A percentile compares a stretch with the other conserved stretches of the same genome.
These are phyloP conservation scores for Hyalella azteca DNA, from an alignment of 2,888 invertebrate species.

Conservation along the genomic window DNA sequence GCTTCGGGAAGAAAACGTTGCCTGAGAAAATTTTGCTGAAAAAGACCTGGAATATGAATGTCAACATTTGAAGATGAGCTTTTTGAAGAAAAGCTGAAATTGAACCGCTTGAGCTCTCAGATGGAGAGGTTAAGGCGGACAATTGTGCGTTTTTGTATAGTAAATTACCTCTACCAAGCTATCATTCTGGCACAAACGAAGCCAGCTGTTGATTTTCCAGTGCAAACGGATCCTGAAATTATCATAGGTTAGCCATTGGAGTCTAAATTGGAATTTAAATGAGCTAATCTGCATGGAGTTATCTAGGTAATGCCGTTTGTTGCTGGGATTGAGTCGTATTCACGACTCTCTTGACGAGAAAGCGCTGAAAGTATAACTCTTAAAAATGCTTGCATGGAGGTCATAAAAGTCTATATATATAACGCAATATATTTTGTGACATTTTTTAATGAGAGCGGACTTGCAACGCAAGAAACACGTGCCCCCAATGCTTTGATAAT, in stretches of 20 bases:
- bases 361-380: too few relatives aligned
- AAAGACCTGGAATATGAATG: too few relatives aligned
- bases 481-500: too few relatives aligned
- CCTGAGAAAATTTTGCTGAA: too few relatives aligned
- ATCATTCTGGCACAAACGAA: conserved; percentile 12
- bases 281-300: neutral
- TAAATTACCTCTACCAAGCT: neutral
- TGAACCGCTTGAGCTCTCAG: neutral
- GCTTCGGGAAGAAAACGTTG: too few relatives aligned
- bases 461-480: too few relatives aligned
- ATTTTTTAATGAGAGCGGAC: too few relatives aligned
- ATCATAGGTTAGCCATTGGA: conserved; percentile 12
- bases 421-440: too few relatives aligned
- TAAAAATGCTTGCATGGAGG: too few relatives aligned
- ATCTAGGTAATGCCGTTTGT: neutral
- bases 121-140: neutral
- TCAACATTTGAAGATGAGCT: neutral
- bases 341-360: neutral
- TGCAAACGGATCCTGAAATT: neutral
- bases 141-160: neutral
- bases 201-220: conserved; percentile 7
- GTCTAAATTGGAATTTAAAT: conserved; percentile 5
- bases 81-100: neutral
- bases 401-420: too few relatives aligned
- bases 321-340: conserved; percentile 3